These are phyloP conservation scores for Trissolcus basalis DNA, from an alignment of 1,140 invertebrate species.

Conservation along the genomic window DNA sequence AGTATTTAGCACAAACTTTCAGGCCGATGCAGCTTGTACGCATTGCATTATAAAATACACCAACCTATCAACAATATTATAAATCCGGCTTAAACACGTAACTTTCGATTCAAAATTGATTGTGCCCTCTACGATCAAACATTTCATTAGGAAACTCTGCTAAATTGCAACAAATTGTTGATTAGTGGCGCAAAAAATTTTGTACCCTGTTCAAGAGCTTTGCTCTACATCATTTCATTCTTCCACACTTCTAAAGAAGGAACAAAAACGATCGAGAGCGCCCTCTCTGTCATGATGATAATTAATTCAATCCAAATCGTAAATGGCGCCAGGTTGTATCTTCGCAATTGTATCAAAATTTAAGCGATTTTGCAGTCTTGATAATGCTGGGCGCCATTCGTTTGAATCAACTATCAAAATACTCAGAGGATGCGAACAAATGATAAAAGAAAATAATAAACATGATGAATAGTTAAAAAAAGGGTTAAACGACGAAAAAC, in stretches of 20 bases:
- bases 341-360: too few relatives aligned
- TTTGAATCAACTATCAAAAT: too few relatives aligned
- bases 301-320: too few relatives aligned
- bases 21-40: not conserved
- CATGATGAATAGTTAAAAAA: not conserved
- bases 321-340: too few relatives aligned
- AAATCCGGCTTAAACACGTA: not conserved
- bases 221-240: not conserved
- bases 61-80: not conserved
- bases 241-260: not conserved
- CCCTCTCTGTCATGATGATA: too few relatives aligned
- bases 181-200: constrained; percentile 8
- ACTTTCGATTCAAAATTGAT: constrained; percentile 3
- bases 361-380: too few relatives aligned
- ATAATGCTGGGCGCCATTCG: too few relatives aligned
- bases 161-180: constrained; percentile 11
- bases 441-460: too few relatives aligned
- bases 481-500: not conserved
- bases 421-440: too few relatives aligned
- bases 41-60: constrained; percentile 1
- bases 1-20: not conserved
- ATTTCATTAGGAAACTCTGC: not conserved
- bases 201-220: constrained; percentile 21
- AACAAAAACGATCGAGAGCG: too few relatives aligned
- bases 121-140: constrained; percentile 19